Evolutionary conservation across 2,888 invertebrate genomes (phyloP), one percentile per base, ranked within the genome.

Genomic region (Drosophila anceps): DNA sequence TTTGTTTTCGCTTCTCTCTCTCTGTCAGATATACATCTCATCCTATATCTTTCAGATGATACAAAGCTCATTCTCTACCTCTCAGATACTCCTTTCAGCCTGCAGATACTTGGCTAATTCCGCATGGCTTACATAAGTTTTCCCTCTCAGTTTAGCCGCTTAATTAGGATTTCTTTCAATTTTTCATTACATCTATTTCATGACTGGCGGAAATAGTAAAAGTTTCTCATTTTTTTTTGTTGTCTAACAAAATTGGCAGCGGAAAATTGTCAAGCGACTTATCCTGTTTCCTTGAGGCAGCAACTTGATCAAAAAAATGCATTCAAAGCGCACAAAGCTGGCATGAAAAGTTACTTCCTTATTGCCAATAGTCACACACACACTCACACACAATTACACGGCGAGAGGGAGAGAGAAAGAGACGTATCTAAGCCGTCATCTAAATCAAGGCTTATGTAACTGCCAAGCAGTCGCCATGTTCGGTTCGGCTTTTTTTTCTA

Each of bases 401-500:
- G 4, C 5, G 15, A 24, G 29, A 7, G 46, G 8, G 20, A 44
- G 13, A 13, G 20, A 3, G 15, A 20, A 35, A 33, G 24, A 43
- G 59, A 60, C 65, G 46, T 64, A 82, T 73, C 80, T 85, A 72
- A 90, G 88, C 82, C 87, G 75, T 81, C 88, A 85, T 69, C 81
- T 85, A 85, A 85, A 80, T 82, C 90, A 88, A 90, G 83, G 84
- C 90, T 86, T 88, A 86, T 90, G 87, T 81, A 90, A 86, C 86
- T 73, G 74, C 73, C 81, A 82, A 50, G 57, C 71, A 62, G 58
- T 68, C 82, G 85, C 85, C 85, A 82, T 82, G 69, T 82, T 75
- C 67, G 68, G 57, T 69, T 71, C 62, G 58, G 43, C 33, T 29
- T 63, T 71, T 50, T 37, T 72, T 50, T 31, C 66, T 46, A 18